Base-by-base conservation (phyloP, 2,797 vertebrate genomes). In the Sphenopsis melanotis region DNA sequence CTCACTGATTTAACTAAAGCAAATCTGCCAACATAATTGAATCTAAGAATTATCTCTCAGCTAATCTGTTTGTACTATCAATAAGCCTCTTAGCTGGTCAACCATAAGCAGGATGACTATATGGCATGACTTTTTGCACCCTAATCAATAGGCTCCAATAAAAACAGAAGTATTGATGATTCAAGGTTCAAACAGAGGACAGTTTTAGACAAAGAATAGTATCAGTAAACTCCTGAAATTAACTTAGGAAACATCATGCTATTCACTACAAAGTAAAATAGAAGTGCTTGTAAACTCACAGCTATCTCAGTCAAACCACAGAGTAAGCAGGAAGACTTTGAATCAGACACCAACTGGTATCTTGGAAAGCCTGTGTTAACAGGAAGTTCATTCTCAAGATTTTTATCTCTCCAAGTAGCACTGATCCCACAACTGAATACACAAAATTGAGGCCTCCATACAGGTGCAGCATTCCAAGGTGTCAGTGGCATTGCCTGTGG, bases 41-140 rank as follows among this genome's bases (percentile, higher is more conserved):
- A 94, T 94, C 83, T 93, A 95, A 94, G 95, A 96, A 93, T 94
- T 96, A 96, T 56, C 94, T 65, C 90, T 8, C 6, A 82, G 93
- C 71, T 96, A 94, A 96, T 97, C 95, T 90, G 71, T 95, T 91
- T 94, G 93, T 91, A 69, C 68, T 76, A 95, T 90, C 89, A 91
- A 81, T 97, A 97, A 97, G 94, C 95, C 87, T 95, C 96, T 97
- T 97, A 97, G 71, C 83, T 57, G 72, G 83, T 88, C 86, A 83
- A 63, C 93, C 56, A 72, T 85, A 94, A 96, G 64, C 70, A 78
- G 89, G 63, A 82, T 94, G 83, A 83, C 93, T 95, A 53, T 8
- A 39, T 1, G 60, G 87, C 21, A 39, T 46, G 83, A 89, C 80
- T 94, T 85, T 90, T 9, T 75, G 49, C 50, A 47, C 70, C 5